phyloP scores from a whole-genome alignment of 2,113 vertebrate genomes.

The Himantopus leucocephalus region DNA sequence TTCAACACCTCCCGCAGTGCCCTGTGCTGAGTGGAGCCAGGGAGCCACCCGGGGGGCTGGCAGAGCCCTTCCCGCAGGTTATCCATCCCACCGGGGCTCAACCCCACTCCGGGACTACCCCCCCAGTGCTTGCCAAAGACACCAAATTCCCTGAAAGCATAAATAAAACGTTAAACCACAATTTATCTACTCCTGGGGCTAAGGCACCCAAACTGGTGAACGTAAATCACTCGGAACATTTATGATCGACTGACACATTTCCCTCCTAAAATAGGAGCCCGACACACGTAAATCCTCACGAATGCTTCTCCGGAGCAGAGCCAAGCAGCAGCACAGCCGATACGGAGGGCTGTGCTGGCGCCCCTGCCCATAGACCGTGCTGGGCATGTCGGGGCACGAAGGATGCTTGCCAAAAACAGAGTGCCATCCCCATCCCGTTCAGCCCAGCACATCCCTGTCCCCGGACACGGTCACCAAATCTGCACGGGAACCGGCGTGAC shows the following conservation, averaged over 20 bases:
- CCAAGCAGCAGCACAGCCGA: rapidly evolving
- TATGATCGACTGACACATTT: constrained; percentile 33
- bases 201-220: background rate
- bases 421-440: background rate
- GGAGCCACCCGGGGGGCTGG: rapidly evolving
- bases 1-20: background rate
- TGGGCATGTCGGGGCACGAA: rapidly evolving
- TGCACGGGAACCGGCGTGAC: rapidly evolving
- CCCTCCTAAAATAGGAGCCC: background rate
- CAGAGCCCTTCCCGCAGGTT: background rate
- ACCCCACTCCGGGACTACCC: background rate
- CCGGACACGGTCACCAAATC: rapidly evolving
- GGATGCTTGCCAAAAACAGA: background rate
- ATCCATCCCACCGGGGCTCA: background rate
- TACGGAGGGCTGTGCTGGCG: background rate
- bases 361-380: background rate
- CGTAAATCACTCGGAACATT: background rate
- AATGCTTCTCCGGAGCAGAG: background rate
- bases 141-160: background rate
- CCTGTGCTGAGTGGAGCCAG: background rate
- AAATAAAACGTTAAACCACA: background rate
- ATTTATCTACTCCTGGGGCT: constrained; percentile 17
- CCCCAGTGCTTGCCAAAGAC: background rate
- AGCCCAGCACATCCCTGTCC: background rate
- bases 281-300: background rate